A percentile compares a stretch with the other conserved stretches of the same genome.
Evolutionary conservation across 2,797 vertebrate species (phyloP).

Genomic region (Onychomys arenicola): DNA sequence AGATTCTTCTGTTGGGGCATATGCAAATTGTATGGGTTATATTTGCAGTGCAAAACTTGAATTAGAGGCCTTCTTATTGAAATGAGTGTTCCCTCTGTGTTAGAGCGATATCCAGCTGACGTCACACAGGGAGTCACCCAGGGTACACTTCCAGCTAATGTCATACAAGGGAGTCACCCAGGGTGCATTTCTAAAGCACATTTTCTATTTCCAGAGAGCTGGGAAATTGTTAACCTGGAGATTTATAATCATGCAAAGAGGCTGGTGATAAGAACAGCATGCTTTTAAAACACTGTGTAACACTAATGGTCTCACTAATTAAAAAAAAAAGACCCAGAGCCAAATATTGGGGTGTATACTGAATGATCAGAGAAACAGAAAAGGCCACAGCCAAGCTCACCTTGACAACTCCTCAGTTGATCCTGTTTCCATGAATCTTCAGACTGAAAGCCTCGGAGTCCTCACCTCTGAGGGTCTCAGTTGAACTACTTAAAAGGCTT

Average conservation of each 20-base stretch:
- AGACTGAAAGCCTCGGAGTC: no score
- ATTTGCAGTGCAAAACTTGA: neutral
- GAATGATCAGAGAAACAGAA: no score
- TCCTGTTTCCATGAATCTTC: no score
- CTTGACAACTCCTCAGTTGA: no score
- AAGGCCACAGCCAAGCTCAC: no score
- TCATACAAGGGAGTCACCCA: neutral
- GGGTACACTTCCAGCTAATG: neutral
- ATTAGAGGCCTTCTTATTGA: neutral
- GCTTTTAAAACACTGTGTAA: neutral
- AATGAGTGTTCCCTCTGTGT: neutral
- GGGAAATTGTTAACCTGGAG: conserved; percentile 8
- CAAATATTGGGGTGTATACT: no score
- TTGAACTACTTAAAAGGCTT: no score
- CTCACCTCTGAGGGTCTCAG: no score
- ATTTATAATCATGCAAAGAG: neutral
- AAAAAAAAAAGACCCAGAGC: no score
- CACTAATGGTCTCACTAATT: no score
- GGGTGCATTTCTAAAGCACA: neutral
- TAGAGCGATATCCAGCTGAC: neutral
- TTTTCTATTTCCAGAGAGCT: neutral
- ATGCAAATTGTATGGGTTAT: neutral
- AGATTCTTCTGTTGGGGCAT: neutral
- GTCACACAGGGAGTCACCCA: neutral
- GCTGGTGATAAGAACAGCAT: neutral